A percentile compares a stretch with the other conserved stretches of the same genome.
phyloP scores from a whole-genome alignment of 2,888 invertebrate genomes.

The Hesperia comma region DNA sequence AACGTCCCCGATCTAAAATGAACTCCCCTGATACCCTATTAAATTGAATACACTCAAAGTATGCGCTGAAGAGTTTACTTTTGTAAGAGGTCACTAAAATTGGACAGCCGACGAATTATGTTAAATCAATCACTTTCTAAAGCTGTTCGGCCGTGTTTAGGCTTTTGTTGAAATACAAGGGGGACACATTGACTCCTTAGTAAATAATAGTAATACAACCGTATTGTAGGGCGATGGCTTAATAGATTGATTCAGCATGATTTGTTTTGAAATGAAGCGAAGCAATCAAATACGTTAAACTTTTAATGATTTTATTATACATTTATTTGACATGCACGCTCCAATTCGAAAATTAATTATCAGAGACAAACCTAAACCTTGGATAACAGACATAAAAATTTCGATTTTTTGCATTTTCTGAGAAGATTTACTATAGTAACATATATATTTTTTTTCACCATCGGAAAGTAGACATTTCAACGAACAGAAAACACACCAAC shows the following conservation, averaged over 20 bases:
- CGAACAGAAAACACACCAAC: too few species aligned
- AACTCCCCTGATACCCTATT: conserved; percentile 48
- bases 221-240: neutral
- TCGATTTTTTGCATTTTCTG: too few species aligned
- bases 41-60: conserved; percentile 24
- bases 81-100: conserved; percentile 45
- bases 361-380: too few species aligned
- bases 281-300: neutral
- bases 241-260: neutral
- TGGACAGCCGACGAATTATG: conserved; percentile 57
- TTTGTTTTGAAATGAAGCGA: neutral
- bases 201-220: conserved; percentile 9
- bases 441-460: too few species aligned
- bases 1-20: conserved; percentile 63
- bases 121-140: conserved; percentile 58
- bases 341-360: too few species aligned
- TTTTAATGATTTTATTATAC: too few species aligned
- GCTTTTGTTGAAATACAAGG: conserved; percentile 53
- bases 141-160: conserved; percentile 54
- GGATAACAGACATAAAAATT: too few species aligned
- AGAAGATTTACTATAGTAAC: too few species aligned
- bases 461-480: too few species aligned
- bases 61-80: conserved; percentile 15
- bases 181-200: conserved; percentile 35
- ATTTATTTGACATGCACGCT: too few species aligned